Percentiles rank a stretch among this genome's conserved stretches.
phyloP scores from a whole-genome alignment of 2,113 vertebrate genomes.

The Oriolus oriolus region DNA sequence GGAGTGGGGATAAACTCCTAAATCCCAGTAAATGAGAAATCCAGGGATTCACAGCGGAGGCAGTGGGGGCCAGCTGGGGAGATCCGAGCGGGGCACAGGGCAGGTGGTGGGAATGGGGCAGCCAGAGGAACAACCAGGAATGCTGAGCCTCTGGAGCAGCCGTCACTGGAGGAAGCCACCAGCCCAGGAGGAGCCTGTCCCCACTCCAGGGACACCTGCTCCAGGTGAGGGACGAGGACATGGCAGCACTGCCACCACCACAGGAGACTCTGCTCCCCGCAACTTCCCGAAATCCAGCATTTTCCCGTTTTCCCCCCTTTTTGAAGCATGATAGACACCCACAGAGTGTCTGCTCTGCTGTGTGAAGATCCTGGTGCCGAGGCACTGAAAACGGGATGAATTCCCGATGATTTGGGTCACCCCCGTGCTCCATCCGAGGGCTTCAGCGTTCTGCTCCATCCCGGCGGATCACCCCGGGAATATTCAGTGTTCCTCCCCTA shows the following conservation, averaged over 20 bases:
- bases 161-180: not conserved
- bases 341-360: not conserved
- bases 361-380: not conserved
- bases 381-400: not conserved
- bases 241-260: not conserved
- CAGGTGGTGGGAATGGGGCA: not conserved
- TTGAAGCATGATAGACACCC: rapidly evolving
- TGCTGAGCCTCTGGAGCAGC: not conserved
- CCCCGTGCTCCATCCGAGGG: rapidly evolving
- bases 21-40: not conserved
- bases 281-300: rapidly evolving
- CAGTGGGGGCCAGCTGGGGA: not conserved
- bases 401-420: not conserved
- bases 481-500: not conserved
- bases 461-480: rapidly evolving
- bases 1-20: not conserved
- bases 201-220: not conserved
- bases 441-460: rapidly evolving
- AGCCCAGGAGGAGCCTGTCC: not conserved
- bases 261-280: not conserved
- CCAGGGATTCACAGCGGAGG: not conserved
- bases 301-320: rapidly evolving
- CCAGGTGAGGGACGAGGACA: rapidly evolving
- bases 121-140: not conserved
- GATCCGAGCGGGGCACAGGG: rapidly evolving